These are phyloP conservation scores for Colletes collaris DNA, from an alignment of 2,888 invertebrate species.

Conservation along the genomic window DNA sequence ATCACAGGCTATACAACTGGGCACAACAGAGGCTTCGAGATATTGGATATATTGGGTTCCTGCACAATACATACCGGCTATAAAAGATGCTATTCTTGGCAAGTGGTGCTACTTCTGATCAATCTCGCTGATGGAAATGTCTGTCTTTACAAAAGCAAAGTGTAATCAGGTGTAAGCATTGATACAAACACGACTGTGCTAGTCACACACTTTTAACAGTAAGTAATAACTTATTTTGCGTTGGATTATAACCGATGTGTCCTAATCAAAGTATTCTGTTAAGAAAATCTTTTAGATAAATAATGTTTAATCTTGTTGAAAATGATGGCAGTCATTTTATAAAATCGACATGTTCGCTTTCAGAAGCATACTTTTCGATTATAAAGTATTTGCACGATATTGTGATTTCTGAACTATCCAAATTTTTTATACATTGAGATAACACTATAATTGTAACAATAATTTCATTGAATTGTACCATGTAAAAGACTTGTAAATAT, in stretches of 20 bases:
- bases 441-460: constrained; percentile 40
- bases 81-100: constrained; percentile 94
- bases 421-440: constrained; percentile 47
- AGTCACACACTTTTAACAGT: constrained; percentile 80
- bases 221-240: constrained; percentile 78
- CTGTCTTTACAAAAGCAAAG: constrained; percentile 69
- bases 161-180: constrained; percentile 76
- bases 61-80: constrained; percentile 94
- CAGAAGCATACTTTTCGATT: constrained; percentile 27
- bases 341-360: constrained; percentile 12
- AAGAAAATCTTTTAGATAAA: constrained; percentile 47
- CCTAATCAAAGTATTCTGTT: constrained; percentile 60
- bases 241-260: constrained; percentile 63
- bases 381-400: constrained; percentile 20
- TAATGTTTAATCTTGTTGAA: constrained; percentile 49
- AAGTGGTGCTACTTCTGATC: constrained; percentile 92
- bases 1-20: constrained; percentile 92
- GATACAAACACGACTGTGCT: constrained; percentile 78
- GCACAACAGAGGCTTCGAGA: constrained; percentile 95
- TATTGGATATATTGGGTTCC: constrained; percentile 98
- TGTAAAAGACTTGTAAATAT: constrained; percentile 49
- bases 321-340: constrained; percentile 28
- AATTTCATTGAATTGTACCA: constrained; percentile 35
- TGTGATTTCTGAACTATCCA: constrained; percentile 36
- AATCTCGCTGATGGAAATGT: constrained; percentile 62